phyloP scores from a whole-genome alignment of 2,113 vertebrate species.

The Proterorhinus semilunaris region DNA sequence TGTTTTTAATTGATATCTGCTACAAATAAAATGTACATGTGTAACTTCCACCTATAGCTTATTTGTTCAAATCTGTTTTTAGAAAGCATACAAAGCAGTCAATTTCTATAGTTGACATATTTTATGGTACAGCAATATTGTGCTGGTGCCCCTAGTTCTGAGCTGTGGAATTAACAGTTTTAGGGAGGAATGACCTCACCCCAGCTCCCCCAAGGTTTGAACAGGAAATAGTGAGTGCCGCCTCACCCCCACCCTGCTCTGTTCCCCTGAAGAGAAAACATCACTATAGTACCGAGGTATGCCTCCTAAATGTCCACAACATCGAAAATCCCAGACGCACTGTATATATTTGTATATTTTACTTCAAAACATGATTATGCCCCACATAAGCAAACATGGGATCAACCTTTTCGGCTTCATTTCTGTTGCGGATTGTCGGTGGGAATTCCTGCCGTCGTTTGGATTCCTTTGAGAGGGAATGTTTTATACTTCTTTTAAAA shows the following conservation, averaged over 20 bases:
- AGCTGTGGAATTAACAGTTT: slow-evolving; percentile 57
- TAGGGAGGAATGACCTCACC: slow-evolving; percentile 68
- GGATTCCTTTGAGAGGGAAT: slow-evolving; percentile 81
- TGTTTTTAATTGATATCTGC: too few relatives aligned
- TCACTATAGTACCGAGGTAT: slow-evolving; percentile 13
- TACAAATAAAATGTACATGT: too few relatives aligned
- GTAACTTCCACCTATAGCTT: too few relatives aligned
- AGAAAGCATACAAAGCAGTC: too few relatives aligned
- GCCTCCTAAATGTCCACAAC: slow-evolving; percentile 15
- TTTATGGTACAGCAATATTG: slow-evolving; percentile 3
- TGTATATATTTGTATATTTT: slow-evolving; percentile 4
- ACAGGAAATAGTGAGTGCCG: slow-evolving; percentile 61
- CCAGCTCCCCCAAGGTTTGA: slow-evolving; percentile 58
- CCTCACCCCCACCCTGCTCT: slow-evolving; percentile 41
- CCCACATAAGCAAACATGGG: slow-evolving; percentile 25
- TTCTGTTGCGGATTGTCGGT: slow-evolving; percentile 67
- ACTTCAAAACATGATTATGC: slow-evolving; percentile 22
- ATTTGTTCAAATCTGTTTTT: too few relatives aligned
- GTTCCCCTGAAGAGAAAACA: slow-evolving; percentile 38
- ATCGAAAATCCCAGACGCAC: slow-evolving; percentile 2
- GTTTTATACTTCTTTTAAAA: slow-evolving; percentile 81
- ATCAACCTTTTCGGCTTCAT: slow-evolving; percentile 44
- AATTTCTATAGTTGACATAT: not conserved
- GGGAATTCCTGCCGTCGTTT: slow-evolving; percentile 82
- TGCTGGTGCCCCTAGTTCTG: slow-evolving; percentile 8